Percentiles rank a stretch among this genome's conserved stretches.
Conservation (phyloP, 2,797 vertebrate species). For the Streptopelia turtur region DNA sequence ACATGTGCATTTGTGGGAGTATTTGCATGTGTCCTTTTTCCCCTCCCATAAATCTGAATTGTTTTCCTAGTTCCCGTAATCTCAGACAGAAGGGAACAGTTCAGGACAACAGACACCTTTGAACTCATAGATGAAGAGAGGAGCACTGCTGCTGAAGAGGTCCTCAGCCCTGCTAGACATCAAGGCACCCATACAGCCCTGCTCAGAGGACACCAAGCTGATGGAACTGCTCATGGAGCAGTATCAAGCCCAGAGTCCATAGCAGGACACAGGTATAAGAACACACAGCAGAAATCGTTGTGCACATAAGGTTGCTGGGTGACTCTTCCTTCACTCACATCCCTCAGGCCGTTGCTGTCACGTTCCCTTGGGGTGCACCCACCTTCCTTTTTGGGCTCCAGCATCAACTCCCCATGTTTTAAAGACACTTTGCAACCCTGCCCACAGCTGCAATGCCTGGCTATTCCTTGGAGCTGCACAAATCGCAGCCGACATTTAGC, state of each 20-base stretch:
- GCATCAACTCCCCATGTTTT: not conserved
- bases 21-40: not conserved
- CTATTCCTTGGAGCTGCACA: not conserved
- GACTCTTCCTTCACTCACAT: not conserved
- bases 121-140: not conserved
- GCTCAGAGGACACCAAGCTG: fast-evolving
- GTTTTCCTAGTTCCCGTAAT: not conserved
- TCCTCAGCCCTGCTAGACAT: not conserved
- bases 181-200: not conserved
- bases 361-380: not conserved
- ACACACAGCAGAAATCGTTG: not conserved
- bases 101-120: not conserved
- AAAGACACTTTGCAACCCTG: not conserved
- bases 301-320: not conserved
- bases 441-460: not conserved
- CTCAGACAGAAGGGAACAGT: not conserved
- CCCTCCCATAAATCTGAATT: not conserved
- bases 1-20: fast-evolving
- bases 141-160: not conserved
- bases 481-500: not conserved
- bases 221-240: not conserved
- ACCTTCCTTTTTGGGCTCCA: not conserved
- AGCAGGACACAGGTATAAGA: not conserved
- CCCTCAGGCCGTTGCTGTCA: not conserved
- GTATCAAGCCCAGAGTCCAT: not conserved